Base-by-base conservation (phyloP, 2,113 vertebrate genomes). In the Neopipo cinnamomea region DNA sequence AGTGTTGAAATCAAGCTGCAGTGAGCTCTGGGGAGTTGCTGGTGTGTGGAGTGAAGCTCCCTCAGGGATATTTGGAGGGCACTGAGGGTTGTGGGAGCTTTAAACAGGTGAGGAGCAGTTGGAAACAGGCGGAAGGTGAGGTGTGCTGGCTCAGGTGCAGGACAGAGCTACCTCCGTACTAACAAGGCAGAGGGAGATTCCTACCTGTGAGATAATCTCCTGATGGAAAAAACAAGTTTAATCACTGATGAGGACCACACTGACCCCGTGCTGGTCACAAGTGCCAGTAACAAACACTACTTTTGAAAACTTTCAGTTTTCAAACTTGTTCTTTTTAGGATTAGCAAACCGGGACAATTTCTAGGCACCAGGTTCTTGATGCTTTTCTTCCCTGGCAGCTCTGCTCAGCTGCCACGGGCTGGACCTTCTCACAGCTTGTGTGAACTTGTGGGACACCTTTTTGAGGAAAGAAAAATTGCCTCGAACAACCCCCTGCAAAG, bases 101-200 rank as follows among this genome's bases (percentile, higher is more conserved):
- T 24, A 6, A 28, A 5, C 6, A 10, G 47, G n/a, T 28, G 58
- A n/a, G 0, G 0, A 7, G 37, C 33, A 1, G 4, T 42, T 25
- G 21, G 50, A 15, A 46, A 2, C 5, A 3, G 77, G 42, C 8
- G n/a, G 39, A n/a, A 39, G 65, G 4, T 5, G 33, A 11, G 19
- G 20, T 35, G 20, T 35, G 46, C 16, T 31, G 44, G 5, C 25
- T 59, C 21, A 4, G 14, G 73, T 62, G 77, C 81, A 47, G 67
- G 55, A 6, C 30, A 7, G 20, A 11, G 42, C 37, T 47, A 2
- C 27, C 1, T 22, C 78, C 83, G 0, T 25, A 1, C 2, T 3
- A 33, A 27, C 8, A 0, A 12, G 66, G 27, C 53, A 19, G 44
- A 59, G 79, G 19, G 41, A 15, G 58, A 16, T 42, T 39, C 62